Evolutionary conservation across 1,140 invertebrate genomes (phyloP), one percentile per base, ranked within the genome.

Genomic region (Galendromus occidentalis): DNA sequence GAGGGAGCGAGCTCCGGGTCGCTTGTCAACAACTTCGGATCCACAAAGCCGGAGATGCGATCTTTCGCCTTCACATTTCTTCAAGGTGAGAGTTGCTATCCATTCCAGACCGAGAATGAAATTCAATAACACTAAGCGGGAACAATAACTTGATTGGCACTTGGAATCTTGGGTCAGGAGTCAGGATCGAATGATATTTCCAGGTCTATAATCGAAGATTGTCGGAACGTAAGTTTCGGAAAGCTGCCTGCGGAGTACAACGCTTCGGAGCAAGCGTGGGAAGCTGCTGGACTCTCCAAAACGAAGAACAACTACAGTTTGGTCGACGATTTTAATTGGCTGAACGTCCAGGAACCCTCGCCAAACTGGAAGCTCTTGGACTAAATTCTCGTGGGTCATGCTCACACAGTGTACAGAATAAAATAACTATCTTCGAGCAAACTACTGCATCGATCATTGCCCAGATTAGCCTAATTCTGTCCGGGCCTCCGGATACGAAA

Each of bases 301-400:
- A 30, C n/a, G 12, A 42, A 64, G 20, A 42, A 33, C 18, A 25
- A 67, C 41, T 67, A 1, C 14, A 28, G 14, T 9, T 29, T 20
- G 22, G 66, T 41, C n/a, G 47, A 64, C 33, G 30, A 39, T 12
- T 66, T 22, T 55, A 14, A 59, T 30, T 67, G 39, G 33, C 44
- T 63, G 1, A 29, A 41, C 25, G n/a, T 51, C 2, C 39, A 18
- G 29, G 18, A 20, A 64, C 18, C 28, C 25, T 20, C 29, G 25
- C 28, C 18, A 6, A 30, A 20, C 28, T 64, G 45, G 28, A 64
- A 14, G 29, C 55, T 42, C 42, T 65, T 28, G 14, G 33, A 44
- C 64, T 67, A 45, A 69, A 75, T 59, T 74, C 72, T 39, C 9
- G 33, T 39, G 4, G 33, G 4, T 6, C 33, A 39, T 39, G 4